Base-by-base conservation (phyloP, 1,140 invertebrate species). In the Calephelis virginiensis region DNA sequence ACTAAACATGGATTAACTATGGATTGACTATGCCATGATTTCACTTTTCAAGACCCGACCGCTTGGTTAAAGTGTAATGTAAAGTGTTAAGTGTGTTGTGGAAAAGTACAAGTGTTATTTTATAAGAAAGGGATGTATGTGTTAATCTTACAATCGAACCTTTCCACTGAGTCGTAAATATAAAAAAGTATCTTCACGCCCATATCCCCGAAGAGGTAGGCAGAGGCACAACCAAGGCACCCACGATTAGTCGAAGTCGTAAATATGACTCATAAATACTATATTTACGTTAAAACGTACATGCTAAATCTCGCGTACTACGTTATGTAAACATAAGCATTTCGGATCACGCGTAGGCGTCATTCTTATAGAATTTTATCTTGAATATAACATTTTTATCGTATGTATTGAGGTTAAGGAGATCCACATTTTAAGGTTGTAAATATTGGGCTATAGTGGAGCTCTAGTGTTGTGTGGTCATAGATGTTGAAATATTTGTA, bases 401-500 rank as follows among this genome's bases (percentile, higher is more conserved):
- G 28, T 6, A 37, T n/a, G 56, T 59, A 59, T 59, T 59, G 12
- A 59, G 56, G 56, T 59, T 59, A 59, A 59, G 56, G 56, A 7
- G 28, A 59, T 6, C 56, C 37, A 59, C 56, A 59, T 59, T 28
- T 59, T 59, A 59, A n/a, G 8, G 11, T 38, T 38, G 28, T 38
- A 59, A 59, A 59, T 38, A 59, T 38, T 38, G 37, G 37, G 37
- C 28, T 17, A 28, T 53, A 6, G 11, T 53, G 50, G 14, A 28
- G 10, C 17, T 37, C 9, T 28, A 17, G 13, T 13, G 14, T 17
- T 50, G 11, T 56, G 13, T 11, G 17, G 6, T 56, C 28, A 17
- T n/a, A 17, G 48, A 50, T 53, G 49, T 8, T 17, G 14, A 53
- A 53, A 53, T 28, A 28, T 28, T 53, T 28, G 7, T 9, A 50